Base-by-base conservation (phyloP, 2,888 invertebrate genomes). In the Drosophila leonis region DNA sequence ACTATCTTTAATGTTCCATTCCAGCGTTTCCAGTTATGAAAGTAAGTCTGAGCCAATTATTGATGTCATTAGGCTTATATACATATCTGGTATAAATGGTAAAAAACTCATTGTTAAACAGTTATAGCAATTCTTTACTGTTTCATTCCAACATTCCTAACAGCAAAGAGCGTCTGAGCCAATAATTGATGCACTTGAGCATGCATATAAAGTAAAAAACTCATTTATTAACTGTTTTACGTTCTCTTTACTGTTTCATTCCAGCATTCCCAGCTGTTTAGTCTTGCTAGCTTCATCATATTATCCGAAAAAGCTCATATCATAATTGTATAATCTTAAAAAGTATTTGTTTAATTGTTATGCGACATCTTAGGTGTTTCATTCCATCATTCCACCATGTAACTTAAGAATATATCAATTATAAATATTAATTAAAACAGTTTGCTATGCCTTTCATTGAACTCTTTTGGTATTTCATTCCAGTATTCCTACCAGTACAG, bases 391-490 rank as follows among this genome's bases (percentile, higher is more conserved):
- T 39, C 49, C 20, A 20, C 1, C 42, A 42, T 0, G 4, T 9
- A 9, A 39, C 39, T n/a, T 9, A 18, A 3, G 12, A 1, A 3
- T 18, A 6, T 0, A 42, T 42, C 4, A 5, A 20, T 6, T 10
- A 12, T 6, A 42, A 2, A 20, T 5, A 20, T 42, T 2, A 42
- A 4, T 4, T 1, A 18, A 20, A 18, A 13, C 20, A 2, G 2
- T 20, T 20, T 12, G 20, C 10, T 20, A 1, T 24, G 24, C 13
- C 42, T 44, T 15, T 13, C 6, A 13, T 2, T 8, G 15, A 24
- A 8, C 44, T 44, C 24, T 44, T 15, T 15, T 24, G 8, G 60
- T n/a, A 41, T 61, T 61, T n/a, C 51, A 41, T 51, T 31, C 20
- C 41, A 29, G 29, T 31, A 51, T 42, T 39, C 51, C 31, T 5